phyloP scores from a whole-genome alignment of 2,113 vertebrate species.

The Pseudolaguvia tuberculata region DNA sequence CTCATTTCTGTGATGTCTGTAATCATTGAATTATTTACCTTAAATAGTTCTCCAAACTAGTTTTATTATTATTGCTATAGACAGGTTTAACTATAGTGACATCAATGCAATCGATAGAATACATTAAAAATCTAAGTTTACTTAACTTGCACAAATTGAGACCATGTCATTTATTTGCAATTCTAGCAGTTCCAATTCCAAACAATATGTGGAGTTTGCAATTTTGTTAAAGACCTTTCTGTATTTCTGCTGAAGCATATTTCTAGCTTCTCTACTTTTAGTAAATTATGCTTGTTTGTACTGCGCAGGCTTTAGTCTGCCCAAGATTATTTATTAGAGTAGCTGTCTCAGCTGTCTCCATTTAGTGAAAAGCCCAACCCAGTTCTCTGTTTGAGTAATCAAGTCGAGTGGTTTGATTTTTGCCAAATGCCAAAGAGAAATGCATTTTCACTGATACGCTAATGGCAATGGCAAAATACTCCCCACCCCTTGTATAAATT shows the following conservation, averaged over 20 bases:
- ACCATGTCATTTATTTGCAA: background rate
- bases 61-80: too few species aligned
- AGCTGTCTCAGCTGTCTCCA: slow-evolving; percentile 27
- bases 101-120: too few species aligned
- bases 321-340: slow-evolving; percentile 31
- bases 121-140: too few species aligned
- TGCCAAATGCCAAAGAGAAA: slow-evolving; percentile 42
- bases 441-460: slow-evolving; percentile 39
- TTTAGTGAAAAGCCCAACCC: slow-evolving; percentile 14
- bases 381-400: slow-evolving; percentile 57
- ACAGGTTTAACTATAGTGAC: too few species aligned
- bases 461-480: slow-evolving; percentile 38
- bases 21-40: too few species aligned
- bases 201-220: background rate
- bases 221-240: background rate
- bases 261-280: background rate
- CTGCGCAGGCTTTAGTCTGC: slow-evolving; percentile 4
- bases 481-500: slow-evolving; percentile 24
- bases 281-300: slow-evolving; percentile 17
- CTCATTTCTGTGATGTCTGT: too few species aligned
- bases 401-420: slow-evolving; percentile 38
- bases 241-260: background rate
- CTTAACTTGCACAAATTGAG: background rate
- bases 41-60: too few species aligned
- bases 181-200: background rate